These are phyloP conservation scores for Onychorhynchus coronatus DNA, from an alignment of 2,113 vertebrate species.

Conservation along the genomic window DNA sequence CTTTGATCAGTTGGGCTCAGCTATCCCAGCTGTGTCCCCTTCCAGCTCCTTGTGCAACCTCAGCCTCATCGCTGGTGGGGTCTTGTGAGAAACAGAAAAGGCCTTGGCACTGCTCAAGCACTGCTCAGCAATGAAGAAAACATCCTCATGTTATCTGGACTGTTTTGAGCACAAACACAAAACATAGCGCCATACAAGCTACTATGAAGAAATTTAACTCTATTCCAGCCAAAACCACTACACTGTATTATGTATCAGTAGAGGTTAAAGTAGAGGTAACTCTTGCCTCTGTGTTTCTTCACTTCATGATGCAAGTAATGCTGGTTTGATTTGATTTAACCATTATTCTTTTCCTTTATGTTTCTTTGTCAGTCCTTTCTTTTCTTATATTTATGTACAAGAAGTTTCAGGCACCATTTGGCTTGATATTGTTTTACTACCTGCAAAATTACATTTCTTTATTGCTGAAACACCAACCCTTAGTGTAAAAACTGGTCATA, in stretches of 20 bases:
- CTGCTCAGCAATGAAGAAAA: background rate
- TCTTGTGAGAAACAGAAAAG: background rate
- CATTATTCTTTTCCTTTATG: background rate
- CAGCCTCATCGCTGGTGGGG: background rate
- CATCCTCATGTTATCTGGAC: background rate
- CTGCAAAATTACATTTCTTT: background rate
- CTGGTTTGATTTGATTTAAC: background rate
- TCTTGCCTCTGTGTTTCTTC: background rate
- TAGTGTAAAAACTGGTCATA: background rate
- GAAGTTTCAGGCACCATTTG: background rate
- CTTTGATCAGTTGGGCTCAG: background rate
- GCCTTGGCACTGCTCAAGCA: background rate
- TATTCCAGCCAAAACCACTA: background rate
- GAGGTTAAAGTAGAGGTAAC: background rate
- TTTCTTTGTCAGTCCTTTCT: background rate
- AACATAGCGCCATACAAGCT: background rate
- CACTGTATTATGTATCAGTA: too few relatives aligned
- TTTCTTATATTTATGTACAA: background rate
- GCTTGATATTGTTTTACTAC: background rate
- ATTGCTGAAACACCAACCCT: background rate
- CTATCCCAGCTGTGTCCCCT: background rate
- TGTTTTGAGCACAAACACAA: background rate
- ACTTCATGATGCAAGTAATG: background rate
- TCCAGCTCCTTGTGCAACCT: background rate
- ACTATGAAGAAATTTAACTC: background rate